Evolutionary conservation across 2,797 vertebrate genomes (phyloP).

Genomic region (Miichthys miiuy): DNA sequence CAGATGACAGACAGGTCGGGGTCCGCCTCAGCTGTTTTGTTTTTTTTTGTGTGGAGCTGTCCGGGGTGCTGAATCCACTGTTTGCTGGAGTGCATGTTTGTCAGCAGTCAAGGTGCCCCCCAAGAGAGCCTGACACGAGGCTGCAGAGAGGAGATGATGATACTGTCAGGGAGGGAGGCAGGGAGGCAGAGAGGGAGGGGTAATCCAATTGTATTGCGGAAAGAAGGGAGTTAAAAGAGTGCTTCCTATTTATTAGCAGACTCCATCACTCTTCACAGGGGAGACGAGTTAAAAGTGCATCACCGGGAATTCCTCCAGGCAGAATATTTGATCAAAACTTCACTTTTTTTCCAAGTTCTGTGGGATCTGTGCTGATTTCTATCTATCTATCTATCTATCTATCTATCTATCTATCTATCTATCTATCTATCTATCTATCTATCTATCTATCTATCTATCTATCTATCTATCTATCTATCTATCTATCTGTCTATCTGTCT

Average conservation of each 20-base stretch:
- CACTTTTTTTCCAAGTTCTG: not conserved
- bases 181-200: not conserved
- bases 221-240: conserved; percentile 48
- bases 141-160: conserved; percentile 61
- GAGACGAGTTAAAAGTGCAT: conserved; percentile 29
- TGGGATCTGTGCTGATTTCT: not conserved
- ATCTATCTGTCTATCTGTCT: conserved; percentile 1
- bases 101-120: conserved; percentile 75
- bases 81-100: conserved; percentile 51
- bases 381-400: conserved; percentile 16
- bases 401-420: conserved; percentile 12
- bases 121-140: conserved; percentile 51
- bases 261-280: conserved; percentile 24
- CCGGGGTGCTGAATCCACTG: conserved; percentile 76
- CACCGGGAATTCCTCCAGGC: not conserved
- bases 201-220: conserved; percentile 68
- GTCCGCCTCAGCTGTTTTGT: conserved; percentile 12
- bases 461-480: not conserved
- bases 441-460: conserved; percentile 6
- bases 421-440: conserved; percentile 6
- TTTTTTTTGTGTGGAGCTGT: conserved; percentile 59
- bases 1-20: conserved; percentile 32
- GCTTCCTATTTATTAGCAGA: conserved; percentile 69
- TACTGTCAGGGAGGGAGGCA: conserved; percentile 21
- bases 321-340: not conserved